Base-by-base conservation (phyloP, 2,113 vertebrate genomes). In the Phaethornis superciliosus region DNA sequence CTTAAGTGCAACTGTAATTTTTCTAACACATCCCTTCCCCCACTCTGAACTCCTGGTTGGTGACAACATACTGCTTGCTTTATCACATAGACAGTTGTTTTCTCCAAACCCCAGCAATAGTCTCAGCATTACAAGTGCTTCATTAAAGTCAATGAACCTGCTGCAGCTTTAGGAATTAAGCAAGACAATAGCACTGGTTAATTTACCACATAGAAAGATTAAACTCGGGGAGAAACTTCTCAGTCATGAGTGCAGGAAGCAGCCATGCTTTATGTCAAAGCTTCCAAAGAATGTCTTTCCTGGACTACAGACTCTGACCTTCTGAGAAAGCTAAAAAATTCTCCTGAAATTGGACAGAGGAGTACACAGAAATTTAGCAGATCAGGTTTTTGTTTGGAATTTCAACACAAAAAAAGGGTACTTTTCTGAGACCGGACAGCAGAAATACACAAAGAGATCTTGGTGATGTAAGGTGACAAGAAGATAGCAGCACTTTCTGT, bases 1-100 rank as follows among this genome's bases (percentile, higher is more conserved):
- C 54, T 93, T 83, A 58, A 54, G 49, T 77, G 89, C 51, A 54
- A 6, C 75, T 82, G 79, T 42, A 76, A 72, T 89, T 96, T 92
- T 89, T 56, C 33, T 62, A 81, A 23, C 9, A 21, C 3, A 0
- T 51, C 49, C 17, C 60, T 76, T 88, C 37, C 35, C n/a, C 4
- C 19, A 24, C 30, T 67, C 49, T 9, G 17, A 6, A 2, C 30
- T 80, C 51, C 7, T 13, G 12, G 33, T 64, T 85, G 51, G 21
- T 10, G 40, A 58, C 17, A 82, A 37, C 0, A 33, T 32, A 7
- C 52, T 14, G 27, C 28, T 15, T 24, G 22, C 20, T 37, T 64
- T 40, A 42, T 8, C 28, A 21, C 1, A 0, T 21, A 81, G 74
- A 24, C 59, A 18, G 2, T 7, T 26, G 56, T 7, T 8, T 15